Conservation (phyloP, 1,140 invertebrate genomes). For the Vanessa tameamea region DNA sequence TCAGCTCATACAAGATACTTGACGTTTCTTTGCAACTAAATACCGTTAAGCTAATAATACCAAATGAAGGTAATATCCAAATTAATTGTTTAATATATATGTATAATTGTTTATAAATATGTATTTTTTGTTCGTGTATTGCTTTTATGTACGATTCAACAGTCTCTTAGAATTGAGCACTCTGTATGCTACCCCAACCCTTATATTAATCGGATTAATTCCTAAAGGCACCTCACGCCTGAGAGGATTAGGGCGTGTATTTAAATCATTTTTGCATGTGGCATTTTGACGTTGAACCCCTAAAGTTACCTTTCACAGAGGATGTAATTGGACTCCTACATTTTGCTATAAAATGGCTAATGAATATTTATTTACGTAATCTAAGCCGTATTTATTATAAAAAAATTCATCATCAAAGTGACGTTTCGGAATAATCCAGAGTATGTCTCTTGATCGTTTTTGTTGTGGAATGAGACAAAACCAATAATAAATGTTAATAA, state of each 20-base stretch:
- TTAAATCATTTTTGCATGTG: constrained; percentile 76
- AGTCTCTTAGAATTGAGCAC: constrained; percentile 35
- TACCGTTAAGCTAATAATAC: too few relatives aligned
- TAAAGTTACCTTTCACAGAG: constrained; percentile 54
- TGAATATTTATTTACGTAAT: constrained; percentile 69
- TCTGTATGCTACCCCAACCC: constrained; percentile 47
- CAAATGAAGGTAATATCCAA: too few relatives aligned
- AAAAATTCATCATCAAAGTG: not conserved
- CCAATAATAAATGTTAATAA: not conserved
- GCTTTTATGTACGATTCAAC: constrained; percentile 21
- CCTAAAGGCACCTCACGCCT: constrained; percentile 59
- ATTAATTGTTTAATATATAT: too few relatives aligned
- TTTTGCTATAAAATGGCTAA: constrained; percentile 66
- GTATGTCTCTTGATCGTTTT: not conserved
- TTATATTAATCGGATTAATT: constrained; percentile 72
- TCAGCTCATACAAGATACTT: too few relatives aligned
- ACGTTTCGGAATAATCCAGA: not conserved
- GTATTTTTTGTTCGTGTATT: constrained; percentile 13
- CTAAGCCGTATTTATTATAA: constrained; percentile 26
- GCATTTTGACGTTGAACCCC: constrained; percentile 62
- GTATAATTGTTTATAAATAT: too few relatives aligned
- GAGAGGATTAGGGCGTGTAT: constrained; percentile 56
- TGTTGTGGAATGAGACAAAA: not conserved
- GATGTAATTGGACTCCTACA: constrained; percentile 57
- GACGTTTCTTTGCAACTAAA: too few relatives aligned